phyloP scores from a whole-genome alignment of 2,888 invertebrate species.

The Ischnura elegans region DNA sequence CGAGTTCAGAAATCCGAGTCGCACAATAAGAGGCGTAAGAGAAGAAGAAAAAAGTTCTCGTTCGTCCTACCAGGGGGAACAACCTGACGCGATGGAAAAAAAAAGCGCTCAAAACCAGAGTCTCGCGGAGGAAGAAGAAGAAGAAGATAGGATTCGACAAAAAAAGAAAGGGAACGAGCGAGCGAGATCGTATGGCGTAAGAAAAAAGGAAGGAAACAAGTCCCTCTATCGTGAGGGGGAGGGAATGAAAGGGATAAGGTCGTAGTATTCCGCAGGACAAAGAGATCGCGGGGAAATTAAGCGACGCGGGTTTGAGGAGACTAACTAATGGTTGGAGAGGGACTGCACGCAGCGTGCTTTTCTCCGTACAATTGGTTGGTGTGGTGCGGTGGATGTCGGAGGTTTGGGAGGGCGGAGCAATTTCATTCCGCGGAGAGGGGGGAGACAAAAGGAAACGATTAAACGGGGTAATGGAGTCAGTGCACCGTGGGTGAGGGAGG shows the following conservation, averaged over 20 bases:
- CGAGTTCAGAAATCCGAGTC: too few relatives aligned
- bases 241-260: background rate
- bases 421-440: background rate
- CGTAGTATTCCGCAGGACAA: background rate
- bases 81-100: background rate
- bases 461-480: background rate
- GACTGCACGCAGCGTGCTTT: too few relatives aligned
- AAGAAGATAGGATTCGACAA: background rate
- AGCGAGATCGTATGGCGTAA: background rate
- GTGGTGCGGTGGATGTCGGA: background rate
- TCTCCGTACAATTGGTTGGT: too few relatives aligned
- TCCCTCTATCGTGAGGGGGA: too few relatives aligned
- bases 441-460: background rate
- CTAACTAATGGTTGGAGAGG: background rate
- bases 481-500: background rate
- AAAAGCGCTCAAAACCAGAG: background rate
- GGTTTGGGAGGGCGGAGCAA: background rate
- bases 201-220: background rate
- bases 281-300: slow-evolving; percentile 33
- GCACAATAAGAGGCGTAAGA: too few relatives aligned
- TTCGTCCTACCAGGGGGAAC: too few relatives aligned
- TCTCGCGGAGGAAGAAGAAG: too few relatives aligned
- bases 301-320: background rate
- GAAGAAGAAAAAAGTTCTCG: background rate
- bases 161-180: background rate